A percentile compares a stretch with the other conserved stretches of the same genome.
These are phyloP conservation scores for Catocala fraxini DNA, from an alignment of 2,888 invertebrate genomes.

Conservation along the genomic window DNA sequence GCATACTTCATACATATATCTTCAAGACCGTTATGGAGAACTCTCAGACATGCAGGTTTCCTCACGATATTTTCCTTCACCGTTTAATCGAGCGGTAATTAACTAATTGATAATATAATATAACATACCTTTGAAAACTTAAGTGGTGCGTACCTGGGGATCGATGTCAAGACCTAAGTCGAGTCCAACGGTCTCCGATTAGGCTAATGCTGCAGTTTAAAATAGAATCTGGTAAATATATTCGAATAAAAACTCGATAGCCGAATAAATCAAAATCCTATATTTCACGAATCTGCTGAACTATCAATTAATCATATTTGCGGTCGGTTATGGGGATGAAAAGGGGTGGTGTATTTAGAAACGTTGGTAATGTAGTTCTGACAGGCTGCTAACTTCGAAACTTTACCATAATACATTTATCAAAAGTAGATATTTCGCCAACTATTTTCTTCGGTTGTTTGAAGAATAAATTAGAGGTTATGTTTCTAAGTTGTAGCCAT, in stretches of 20 bases:
- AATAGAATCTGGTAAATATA: too few relatives aligned
- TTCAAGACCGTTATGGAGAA: too few relatives aligned
- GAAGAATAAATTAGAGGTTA: constrained; percentile 20
- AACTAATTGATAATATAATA: too few relatives aligned
- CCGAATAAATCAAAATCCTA: constrained; percentile 39
- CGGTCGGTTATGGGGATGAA: constrained; percentile 19
- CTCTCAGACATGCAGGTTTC: too few relatives aligned
- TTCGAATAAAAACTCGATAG: constrained; percentile 4
- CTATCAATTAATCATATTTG: constrained; percentile 45
- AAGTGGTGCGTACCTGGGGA: too few relatives aligned
- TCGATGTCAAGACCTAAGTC: too few relatives aligned
- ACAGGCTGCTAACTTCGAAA: constrained; percentile 41
- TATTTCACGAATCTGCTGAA: constrained; percentile 38
- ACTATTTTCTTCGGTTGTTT: constrained; percentile 20
- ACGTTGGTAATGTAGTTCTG: constrained; percentile 55
- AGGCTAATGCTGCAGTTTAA: too few relatives aligned
- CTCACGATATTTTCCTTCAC: too few relatives aligned
- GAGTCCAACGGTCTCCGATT: too few relatives aligned
- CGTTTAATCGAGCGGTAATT: too few relatives aligned
- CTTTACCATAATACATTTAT: constrained; percentile 33
- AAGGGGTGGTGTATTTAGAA: constrained; percentile 23
- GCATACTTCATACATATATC: too few relatives aligned
- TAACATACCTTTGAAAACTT: too few relatives aligned
- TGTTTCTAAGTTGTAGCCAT: constrained; percentile 1
- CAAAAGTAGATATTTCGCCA: constrained; percentile 18